Evolutionary conservation across 1,140 invertebrate genomes (phyloP), one percentile per base, ranked within the genome.

Genomic region (Drosophila sproati): DNA sequence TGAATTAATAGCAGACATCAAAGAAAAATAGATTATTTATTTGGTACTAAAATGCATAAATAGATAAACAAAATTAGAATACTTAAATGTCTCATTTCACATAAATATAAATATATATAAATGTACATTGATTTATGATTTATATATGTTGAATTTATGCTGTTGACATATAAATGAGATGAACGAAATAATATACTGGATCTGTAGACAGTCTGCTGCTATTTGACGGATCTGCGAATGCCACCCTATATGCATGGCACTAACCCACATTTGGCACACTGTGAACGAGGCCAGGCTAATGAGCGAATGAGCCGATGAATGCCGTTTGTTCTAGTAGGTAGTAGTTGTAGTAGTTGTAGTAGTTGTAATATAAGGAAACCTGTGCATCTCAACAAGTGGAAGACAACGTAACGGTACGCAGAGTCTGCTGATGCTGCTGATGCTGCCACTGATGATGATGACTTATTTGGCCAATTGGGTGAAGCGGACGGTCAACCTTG

Each of bases 381-480:
- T 77, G 82, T 5, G 75, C 48, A 35, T 29, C 34, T 12, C 28
- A 20, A 37, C 41, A 34, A 31, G 39, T 20, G 28, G 29, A 52
- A 43, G 67, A 45, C 66, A 66, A 70, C 43, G 39, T 87, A 89
- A 83, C 85, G 85, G 85, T 80, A 20, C 20, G 20, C 20, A 20
- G 20, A 20, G 20, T 0, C 54, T 59, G 20, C n/a, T 43, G n/a
- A 34, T 43, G 52, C 50, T 51, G 69, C 10, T 43, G 39, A 8
- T 6, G 39, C 39, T n/a, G 10, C 3, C 4, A 4, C 1, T 43
- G 50, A 68, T 72, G 47, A 43, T 76, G 69, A 71, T 72, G 68
- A 73, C 73, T 80, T 88, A 88, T 88, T 88, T 88, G 83, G 83
- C 83, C 85, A 88, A 88, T 89, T 88, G 83, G 83, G 83, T 88